Evolutionary conservation across 2,113 vertebrate genomes (phyloP), one percentile per base, ranked within the genome.

Genomic region (Pelodiscus sinensis): DNA sequence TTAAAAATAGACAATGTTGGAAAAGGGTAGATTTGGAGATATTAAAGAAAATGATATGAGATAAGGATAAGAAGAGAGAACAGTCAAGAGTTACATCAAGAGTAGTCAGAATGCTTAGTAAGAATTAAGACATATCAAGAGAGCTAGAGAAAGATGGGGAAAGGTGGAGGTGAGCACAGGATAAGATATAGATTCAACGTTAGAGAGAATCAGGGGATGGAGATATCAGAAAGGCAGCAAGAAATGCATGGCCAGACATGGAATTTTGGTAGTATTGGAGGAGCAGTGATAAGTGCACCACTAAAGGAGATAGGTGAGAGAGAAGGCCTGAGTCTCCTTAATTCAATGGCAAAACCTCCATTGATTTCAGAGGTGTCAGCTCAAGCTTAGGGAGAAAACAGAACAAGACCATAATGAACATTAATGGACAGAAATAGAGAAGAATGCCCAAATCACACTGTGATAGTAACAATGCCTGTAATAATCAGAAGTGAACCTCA

Each of bases 371-470:
- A 65, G 16, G 24, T 44, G 0, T 3, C 29, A 25, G 6, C 6
- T 92, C 52, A 92, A 73, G 15, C 11, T 55, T n/a, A 15, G 15
- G 18, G 8, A 2, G 9, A 65, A 35, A 56, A 94, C 88, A 82
- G 27, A 11, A 77, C n/a, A 55, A 31, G 4, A 87, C 24, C 3
- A 4, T 21, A 82, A 50, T 54, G 68, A 8, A 29, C 85, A 13
- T 1, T 8, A 51, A 0, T 16, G 12, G n/a, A 15, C 78, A 14
- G 38, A 51, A 90, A 25, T 27, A 31, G 2, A 2, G n/a, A 16
- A 58, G 29, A 21, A 18, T 25, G 21, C 38, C 24, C n/a, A 35
- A 9, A 21, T 27, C 73, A 12, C 24, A 44, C 12, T 83, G 4
- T 7, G 71, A 14, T 1, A 13, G 35, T 9, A 52, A 9, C 5